Evolutionary conservation across 1,140 invertebrate species (phyloP).

Genomic region (Drosophila varians): DNA sequence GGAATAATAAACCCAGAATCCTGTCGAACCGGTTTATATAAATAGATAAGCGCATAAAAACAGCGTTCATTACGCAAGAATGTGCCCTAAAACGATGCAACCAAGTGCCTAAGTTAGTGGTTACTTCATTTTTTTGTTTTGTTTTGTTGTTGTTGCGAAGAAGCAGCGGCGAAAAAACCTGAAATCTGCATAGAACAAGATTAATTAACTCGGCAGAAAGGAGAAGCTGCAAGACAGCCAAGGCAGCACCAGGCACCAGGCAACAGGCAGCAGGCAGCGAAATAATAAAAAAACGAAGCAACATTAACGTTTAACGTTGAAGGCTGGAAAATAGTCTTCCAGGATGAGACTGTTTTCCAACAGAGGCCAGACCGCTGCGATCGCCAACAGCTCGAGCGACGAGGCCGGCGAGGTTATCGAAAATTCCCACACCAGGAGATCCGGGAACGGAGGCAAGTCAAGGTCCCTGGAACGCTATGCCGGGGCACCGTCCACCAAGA

Average conservation of each 20-base stretch:
- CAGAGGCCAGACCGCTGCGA: slow-evolving; percentile 23
- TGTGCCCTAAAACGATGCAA: slow-evolving; percentile 80
- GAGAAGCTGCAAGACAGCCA: background rate
- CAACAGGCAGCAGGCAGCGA: background rate
- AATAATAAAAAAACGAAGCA: background rate
- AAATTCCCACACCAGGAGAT: slow-evolving; percentile 51
- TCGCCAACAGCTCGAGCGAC: slow-evolving; percentile 56
- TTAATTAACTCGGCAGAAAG: slow-evolving; percentile 57
- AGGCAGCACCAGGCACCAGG: background rate
- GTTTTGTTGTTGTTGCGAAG: slow-evolving; percentile 1
- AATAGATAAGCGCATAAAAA: slow-evolving; percentile 63
- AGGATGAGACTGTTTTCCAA: slow-evolving; percentile 56
- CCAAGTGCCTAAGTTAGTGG: slow-evolving; percentile 55
- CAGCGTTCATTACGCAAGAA: slow-evolving; percentile 77
- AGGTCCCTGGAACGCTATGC: slow-evolving; percentile 80
- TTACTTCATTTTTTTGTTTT: background rate
- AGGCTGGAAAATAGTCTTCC: background rate
- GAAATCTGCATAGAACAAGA: slow-evolving; percentile 77
- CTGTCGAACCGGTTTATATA: slow-evolving; percentile 73
- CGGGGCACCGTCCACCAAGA: slow-evolving; percentile 60
- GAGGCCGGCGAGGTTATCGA: slow-evolving; percentile 69
- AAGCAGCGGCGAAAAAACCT: slow-evolving; percentile 47
- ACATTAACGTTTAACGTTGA: background rate
- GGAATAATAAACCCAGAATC: slow-evolving; percentile 42
- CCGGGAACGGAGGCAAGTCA: slow-evolving; percentile 65